phyloP scores from a whole-genome alignment of 2,888 invertebrate genomes.

The Agrochola lota region DNA sequence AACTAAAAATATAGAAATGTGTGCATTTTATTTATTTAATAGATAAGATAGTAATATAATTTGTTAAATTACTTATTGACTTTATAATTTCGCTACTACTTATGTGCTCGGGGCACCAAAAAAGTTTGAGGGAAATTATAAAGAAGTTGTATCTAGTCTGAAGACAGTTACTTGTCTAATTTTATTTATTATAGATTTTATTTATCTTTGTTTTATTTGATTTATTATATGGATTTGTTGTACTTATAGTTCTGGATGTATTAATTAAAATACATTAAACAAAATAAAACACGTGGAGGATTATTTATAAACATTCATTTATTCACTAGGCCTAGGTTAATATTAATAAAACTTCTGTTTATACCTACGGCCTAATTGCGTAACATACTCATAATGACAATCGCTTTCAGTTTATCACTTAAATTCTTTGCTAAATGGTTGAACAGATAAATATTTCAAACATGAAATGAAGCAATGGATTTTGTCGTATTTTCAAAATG shows the following conservation, averaged over 20 bases:
- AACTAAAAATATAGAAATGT: neutral
- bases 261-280: neutral
- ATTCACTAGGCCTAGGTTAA: neutral
- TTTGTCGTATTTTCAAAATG: neutral
- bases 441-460: neutral
- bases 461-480: neutral
- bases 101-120: neutral
- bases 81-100: neutral
- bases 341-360: neutral
- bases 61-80: neutral
- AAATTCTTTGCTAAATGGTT: neutral
- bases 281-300: too few relatives aligned
- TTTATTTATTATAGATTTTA: neutral
- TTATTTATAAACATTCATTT: neutral
- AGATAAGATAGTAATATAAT: neutral
- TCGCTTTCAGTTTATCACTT: neutral
- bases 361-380: neutral
- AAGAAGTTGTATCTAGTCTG: conserved; percentile 1
- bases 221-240: neutral
- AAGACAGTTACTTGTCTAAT: neutral
- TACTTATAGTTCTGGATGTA: neutral
- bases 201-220: neutral
- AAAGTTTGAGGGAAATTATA: neutral
- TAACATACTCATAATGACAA: neutral
- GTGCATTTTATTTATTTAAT: neutral